Evolutionary conservation across 1,140 invertebrate species (phyloP).

Genomic region (Drosophila nannoptera): DNA sequence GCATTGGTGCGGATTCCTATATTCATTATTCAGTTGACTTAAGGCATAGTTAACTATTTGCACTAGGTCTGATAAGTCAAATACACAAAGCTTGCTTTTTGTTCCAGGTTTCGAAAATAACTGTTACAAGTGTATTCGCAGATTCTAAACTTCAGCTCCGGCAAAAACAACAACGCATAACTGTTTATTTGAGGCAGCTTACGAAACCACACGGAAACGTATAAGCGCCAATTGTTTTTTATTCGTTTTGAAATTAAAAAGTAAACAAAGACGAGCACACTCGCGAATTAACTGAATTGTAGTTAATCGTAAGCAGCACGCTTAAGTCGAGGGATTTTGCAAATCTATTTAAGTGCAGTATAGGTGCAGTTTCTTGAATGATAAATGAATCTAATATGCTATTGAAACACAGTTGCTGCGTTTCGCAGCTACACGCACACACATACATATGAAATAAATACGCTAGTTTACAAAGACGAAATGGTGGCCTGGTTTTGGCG

Average conservation of each 20-base stretch:
- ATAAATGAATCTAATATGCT: conserved; percentile 50
- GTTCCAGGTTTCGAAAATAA: no score
- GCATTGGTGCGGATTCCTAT: no score
- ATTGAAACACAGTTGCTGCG: conserved; percentile 51
- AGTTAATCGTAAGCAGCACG: conserved; percentile 6
- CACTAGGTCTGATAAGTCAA: no score
- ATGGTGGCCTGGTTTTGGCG: no score
- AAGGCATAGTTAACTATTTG: no score
- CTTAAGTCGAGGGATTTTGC: background rate
- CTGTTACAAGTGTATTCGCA: no score
- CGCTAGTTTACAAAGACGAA: conserved; percentile 2
- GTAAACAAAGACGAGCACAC: conserved; percentile 21
- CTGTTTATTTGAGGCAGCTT: conserved; percentile 23
- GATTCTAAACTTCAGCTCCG: background rate
- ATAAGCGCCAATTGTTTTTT: conserved; percentile 10
- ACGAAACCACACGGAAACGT: conserved; percentile 16
- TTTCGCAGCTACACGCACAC: conserved; percentile 47
- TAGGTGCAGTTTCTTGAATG: conserved; percentile 9
- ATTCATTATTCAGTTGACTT: no score
- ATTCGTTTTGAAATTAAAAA: conserved; percentile 1
- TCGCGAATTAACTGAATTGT: conserved; percentile 17
- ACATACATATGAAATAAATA: background rate
- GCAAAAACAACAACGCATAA: background rate
- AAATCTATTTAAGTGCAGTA: conserved; percentile 8
- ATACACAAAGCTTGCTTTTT: no score